Base-by-base conservation (phyloP, 2,113 vertebrate genomes). In the Dendropsophus ebraccatus region DNA sequence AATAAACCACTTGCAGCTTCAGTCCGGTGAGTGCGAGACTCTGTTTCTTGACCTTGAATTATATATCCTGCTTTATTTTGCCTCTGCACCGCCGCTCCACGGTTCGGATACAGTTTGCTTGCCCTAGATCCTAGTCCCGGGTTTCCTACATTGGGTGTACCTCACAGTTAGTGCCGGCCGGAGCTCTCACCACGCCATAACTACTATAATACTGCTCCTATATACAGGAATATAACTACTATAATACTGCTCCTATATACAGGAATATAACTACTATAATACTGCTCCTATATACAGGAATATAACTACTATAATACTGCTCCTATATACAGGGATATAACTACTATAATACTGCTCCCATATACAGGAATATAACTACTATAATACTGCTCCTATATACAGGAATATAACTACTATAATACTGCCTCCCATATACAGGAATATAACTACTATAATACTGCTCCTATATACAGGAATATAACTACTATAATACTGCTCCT, bases 301-400 rank as follows among this genome's bases (percentile, higher is more conserved):
- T 67, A 67, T 67, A 67, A 67, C 62, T 67, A 32, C 62, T 67
- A 67, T 67, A 67, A 67, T 67, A 67, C 62, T 67, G 62, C 62
- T 8, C 62, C 25, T 67, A 67, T 67, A 13, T 67, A 67, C 62
- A 67, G 32, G 62, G 25, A 25, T 60, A 25, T 60, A 60, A 60
- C 58, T 60, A 60, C 58, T 60, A 67, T 65, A 65, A 65, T 65
- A 65, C 62, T 65, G 62, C 62, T 17, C 62, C 62, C 30, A 32
- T 65, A 11, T 32, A 30, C 62, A 65, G 30, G 62, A 16, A 65
- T 65, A 65, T 65, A 65, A 65, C 62, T 65, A 65, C 62, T 65
- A 65, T 65, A 65, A 65, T 65, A 65, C 62, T 65, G 62, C 62
- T 19, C 62, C 62, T 65, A 65, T 65, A 12, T 65, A 30, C 62